phyloP scores from a whole-genome alignment of 2,113 vertebrate species.

The Miniopterus natalensis region DNA sequence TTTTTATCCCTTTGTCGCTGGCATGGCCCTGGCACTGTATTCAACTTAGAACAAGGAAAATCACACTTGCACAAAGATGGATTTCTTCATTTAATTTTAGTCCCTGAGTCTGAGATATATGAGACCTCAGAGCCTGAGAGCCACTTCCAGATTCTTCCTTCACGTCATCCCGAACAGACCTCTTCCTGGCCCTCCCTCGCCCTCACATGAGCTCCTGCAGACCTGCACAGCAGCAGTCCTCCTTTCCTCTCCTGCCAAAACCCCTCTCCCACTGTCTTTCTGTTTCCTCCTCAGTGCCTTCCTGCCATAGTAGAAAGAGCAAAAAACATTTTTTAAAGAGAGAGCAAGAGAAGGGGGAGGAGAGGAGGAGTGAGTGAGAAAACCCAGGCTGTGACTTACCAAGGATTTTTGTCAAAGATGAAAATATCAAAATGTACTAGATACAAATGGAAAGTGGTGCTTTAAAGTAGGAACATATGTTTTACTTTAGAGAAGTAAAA shows the following conservation, averaged over 20 bases:
- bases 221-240: accelerated
- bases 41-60: neutral
- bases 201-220: accelerated
- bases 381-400: constrained; percentile 54
- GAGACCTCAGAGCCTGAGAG: neutral
- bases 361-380: neutral
- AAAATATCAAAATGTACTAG: constrained; percentile 38
- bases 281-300: neutral
- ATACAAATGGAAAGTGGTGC: constrained; percentile 59
- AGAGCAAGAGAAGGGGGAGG: neutral
- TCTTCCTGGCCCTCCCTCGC: neutral
- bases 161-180: neutral
- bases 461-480: constrained; percentile 68
- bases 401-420: constrained; percentile 71
- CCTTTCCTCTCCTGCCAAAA: neutral
- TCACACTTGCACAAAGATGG: neutral
- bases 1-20: neutral
- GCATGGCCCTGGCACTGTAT: neutral
- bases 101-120: neutral
- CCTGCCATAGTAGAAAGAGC: neutral
- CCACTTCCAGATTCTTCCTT: neutral
- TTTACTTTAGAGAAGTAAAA: constrained; percentile 40
- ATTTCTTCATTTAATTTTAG: neutral
- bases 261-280: neutral
- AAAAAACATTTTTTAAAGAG: neutral